A percentile compares a stretch with the other conserved stretches of the same genome.
These are phyloP conservation scores for Phycodurus eques DNA, from an alignment of 2,113 vertebrate species.

Conservation along the genomic window DNA sequence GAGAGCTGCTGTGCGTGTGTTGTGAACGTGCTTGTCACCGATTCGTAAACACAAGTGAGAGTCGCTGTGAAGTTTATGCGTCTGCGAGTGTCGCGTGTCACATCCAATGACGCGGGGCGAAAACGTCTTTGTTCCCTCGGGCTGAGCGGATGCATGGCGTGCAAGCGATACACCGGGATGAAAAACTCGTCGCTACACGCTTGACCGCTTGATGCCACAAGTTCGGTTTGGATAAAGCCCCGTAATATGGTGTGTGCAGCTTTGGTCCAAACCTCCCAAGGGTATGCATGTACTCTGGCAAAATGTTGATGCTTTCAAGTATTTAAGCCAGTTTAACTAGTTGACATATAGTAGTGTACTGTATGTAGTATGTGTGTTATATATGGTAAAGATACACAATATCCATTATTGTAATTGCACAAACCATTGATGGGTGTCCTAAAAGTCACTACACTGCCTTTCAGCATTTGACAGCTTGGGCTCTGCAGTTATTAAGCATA, in stretches of 20 bases:
- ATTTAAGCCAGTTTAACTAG: not conserved
- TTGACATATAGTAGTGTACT: not conserved
- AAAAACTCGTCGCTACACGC: not conserved
- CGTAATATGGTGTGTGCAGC: not conserved
- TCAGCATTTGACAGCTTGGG: too few species aligned
- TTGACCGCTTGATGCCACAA: not conserved
- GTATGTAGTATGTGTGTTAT: too few species aligned
- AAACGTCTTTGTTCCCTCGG: slow-evolving; percentile 1
- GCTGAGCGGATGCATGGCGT: slow-evolving; percentile 2
- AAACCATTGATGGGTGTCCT: too few species aligned
- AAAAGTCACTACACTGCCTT: too few species aligned
- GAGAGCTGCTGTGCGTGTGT: not conserved
- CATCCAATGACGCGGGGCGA: not conserved
- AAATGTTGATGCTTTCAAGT: not conserved
- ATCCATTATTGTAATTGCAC: too few species aligned
- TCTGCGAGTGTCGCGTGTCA: not conserved
- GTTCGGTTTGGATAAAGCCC: not conserved
- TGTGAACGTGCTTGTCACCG: not conserved
- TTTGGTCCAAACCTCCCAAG: not conserved
- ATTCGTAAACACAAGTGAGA: not conserved
- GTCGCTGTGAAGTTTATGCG: not conserved
- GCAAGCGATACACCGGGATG: slow-evolving; percentile 2
- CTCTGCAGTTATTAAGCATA: too few species aligned
- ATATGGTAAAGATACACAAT: too few species aligned
- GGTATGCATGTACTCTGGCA: not conserved